phyloP scores from a whole-genome alignment of 2,888 invertebrate genomes.

The Metellina segmentata region DNA sequence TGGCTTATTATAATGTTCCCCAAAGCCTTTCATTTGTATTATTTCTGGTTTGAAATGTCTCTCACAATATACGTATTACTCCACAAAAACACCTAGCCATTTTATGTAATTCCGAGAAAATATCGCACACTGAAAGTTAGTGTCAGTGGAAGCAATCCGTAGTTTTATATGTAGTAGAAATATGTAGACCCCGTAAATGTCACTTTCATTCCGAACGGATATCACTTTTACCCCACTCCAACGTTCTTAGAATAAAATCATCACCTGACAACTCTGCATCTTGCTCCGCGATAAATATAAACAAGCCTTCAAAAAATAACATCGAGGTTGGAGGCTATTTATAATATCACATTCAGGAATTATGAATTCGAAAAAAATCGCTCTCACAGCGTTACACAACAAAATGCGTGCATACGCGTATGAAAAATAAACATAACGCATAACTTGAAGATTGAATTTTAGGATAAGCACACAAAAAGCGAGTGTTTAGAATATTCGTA shows the following conservation, averaged over 20 bases:
- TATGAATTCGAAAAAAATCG: conserved; percentile 36
- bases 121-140: too few relatives aligned
- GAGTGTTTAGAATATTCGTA: conserved; percentile 69
- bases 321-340: conserved; percentile 49
- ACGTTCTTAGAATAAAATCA: conserved; percentile 57
- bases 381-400: neutral
- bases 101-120: too few relatives aligned
- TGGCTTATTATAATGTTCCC: too few relatives aligned
- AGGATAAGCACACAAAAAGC: conserved; percentile 59
- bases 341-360: conserved; percentile 35
- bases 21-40: too few relatives aligned
- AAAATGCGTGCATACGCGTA: conserved; percentile 2
- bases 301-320: conserved; percentile 3
- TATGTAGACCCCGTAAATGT: neutral
- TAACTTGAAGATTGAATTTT: conserved; percentile 41
- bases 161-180: too few relatives aligned
- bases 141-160: too few relatives aligned
- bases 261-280: conserved; percentile 58
- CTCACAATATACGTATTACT: too few relatives aligned
- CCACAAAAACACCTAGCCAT: too few relatives aligned
- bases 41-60: too few relatives aligned
- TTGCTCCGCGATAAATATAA: conserved; percentile 51
- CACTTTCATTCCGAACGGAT: conserved; percentile 29
- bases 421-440: conserved; percentile 46
- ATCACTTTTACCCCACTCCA: conserved; percentile 19